Conservation (phyloP, 2,797 vertebrate species). For the Thamnophis elegans region DNA sequence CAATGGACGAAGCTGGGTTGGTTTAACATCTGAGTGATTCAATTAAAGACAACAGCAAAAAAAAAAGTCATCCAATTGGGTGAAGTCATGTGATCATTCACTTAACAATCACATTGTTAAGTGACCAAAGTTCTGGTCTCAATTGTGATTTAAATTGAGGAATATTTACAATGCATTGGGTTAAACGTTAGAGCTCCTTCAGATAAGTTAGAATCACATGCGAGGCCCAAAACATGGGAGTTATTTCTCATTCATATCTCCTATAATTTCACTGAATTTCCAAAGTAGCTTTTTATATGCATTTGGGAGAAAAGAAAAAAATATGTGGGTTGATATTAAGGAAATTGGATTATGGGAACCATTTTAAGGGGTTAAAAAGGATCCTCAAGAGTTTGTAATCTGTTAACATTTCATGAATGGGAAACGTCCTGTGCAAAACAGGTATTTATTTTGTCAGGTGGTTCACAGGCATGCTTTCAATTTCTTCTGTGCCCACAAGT, state of each 20-base stretch:
- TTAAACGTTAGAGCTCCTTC: background rate
- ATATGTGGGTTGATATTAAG: background rate
- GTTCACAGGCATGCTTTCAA: background rate
- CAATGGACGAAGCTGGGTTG: background rate
- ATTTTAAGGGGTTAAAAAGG: background rate
- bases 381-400: background rate
- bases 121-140: background rate
- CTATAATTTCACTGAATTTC: background rate
- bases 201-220: background rate
- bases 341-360: background rate
- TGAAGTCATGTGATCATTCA: background rate
- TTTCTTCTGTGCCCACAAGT: background rate
- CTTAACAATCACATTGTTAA: background rate
- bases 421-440: background rate
- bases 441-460: background rate
- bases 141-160: background rate
- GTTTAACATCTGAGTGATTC: background rate
- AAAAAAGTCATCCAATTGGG: background rate
- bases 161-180: background rate
- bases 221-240: background rate
- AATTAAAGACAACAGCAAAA: background rate
- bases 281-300: background rate
- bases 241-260: background rate
- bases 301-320: background rate
- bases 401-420: background rate